Conservation (phyloP, 2,888 invertebrate species). For the Luperina nickerlii region DNA sequence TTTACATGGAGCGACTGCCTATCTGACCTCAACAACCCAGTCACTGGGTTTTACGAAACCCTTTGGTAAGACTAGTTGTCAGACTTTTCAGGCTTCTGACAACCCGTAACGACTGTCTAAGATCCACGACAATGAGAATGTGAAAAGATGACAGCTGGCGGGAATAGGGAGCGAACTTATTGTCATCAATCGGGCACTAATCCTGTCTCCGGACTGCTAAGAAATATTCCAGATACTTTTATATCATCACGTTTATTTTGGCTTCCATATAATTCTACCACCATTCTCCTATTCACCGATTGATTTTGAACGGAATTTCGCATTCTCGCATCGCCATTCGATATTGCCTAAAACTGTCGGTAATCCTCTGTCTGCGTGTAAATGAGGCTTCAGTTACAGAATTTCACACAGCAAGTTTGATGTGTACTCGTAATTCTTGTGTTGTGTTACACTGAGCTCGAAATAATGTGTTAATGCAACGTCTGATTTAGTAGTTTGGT, state of each 20-base stretch:
- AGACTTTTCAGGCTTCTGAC: no score
- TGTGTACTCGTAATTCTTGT: conserved; percentile 40
- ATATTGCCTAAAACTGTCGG: conserved; percentile 17
- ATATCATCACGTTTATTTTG: background rate
- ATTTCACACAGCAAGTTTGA: conserved; percentile 49
- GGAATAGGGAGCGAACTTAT: no score
- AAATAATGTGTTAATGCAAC: conserved; percentile 32
- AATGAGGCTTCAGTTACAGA: conserved; percentile 25
- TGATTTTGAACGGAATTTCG: conserved; percentile 11
- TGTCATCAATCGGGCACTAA: background rate
- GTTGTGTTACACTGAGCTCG: conserved; percentile 1
- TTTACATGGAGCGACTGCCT: no score
- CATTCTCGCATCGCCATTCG: conserved; percentile 2
- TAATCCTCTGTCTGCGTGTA: background rate
- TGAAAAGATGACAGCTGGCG: no score
- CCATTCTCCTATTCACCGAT: background rate
- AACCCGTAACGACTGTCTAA: no score
- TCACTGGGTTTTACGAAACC: no score
- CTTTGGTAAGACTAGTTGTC: no score
- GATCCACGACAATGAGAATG: no score
- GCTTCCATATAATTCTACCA: conserved; percentile 1
- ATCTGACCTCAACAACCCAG: no score
- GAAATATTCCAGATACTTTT: background rate
- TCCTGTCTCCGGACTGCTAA: background rate
- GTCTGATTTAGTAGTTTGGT: conserved; percentile 13